These are phyloP conservation scores for Lepidurus packardi DNA, from an alignment of 1,140 invertebrate species.

Conservation along the genomic window DNA sequence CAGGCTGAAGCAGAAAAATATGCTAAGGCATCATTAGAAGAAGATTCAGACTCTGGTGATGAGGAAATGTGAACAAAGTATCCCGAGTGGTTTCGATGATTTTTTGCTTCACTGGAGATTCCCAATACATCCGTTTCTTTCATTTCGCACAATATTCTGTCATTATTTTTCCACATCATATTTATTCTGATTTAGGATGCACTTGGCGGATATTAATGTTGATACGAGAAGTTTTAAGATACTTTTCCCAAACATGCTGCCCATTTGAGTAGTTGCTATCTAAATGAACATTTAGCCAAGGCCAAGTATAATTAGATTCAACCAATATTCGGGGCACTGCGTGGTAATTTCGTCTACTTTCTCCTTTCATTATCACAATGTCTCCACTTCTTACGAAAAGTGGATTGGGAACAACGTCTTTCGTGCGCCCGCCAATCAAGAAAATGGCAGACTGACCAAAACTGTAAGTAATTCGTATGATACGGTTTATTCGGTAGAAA, in stretches of 20 bases:
- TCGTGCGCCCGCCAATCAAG: constrained; percentile 65
- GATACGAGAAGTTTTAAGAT: constrained; percentile 29
- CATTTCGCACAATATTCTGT: background rate
- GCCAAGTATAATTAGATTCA: constrained; percentile 14
- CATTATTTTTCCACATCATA: background rate
- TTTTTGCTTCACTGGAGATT: background rate
- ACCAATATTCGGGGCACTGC: constrained; percentile 41
- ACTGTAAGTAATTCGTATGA: constrained; percentile 50
- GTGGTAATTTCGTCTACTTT: constrained; percentile 71
- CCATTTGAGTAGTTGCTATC: constrained; percentile 18
- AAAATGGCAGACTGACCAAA: constrained; percentile 83
- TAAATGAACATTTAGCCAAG: background rate
- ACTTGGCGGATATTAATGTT: constrained; percentile 36
- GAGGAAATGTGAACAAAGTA: constrained; percentile 50
- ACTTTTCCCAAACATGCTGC: background rate
- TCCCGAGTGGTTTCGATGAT: background rate
- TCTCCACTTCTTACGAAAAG: constrained; percentile 72
- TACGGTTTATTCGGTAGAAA: background rate
- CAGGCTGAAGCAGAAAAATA: constrained; percentile 68
- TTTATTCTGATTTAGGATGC: constrained; percentile 1
- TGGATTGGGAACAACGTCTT: constrained; percentile 58
- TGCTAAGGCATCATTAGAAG: constrained; percentile 74
- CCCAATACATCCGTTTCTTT: background rate
- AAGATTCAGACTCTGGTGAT: constrained; percentile 75
- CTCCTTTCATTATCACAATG: constrained; percentile 70